phyloP scores from a whole-genome alignment of 2,113 vertebrate genomes.

The Zosterops borbonicus region DNA sequence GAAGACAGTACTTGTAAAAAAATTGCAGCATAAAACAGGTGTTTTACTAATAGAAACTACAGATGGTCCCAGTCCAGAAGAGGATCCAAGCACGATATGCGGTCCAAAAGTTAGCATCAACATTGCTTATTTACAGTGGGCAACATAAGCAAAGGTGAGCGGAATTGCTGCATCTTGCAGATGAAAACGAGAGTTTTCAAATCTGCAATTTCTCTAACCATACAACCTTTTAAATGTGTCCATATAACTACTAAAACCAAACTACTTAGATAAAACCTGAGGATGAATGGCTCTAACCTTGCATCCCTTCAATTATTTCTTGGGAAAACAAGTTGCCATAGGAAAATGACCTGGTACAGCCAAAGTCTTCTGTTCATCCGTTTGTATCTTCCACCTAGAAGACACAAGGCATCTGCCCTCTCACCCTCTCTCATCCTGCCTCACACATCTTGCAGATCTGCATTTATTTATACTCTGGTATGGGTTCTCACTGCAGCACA shows the following conservation, averaged over 20 bases:
- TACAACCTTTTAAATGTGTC: neutral
- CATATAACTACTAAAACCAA: neutral
- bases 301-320: neutral
- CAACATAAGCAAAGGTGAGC: neutral
- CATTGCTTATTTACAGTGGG: neutral
- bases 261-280: neutral
- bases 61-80: neutral
- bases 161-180: neutral
- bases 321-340: neutral
- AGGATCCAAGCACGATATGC: neutral
- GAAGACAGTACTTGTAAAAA: neutral
- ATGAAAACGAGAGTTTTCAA: neutral
- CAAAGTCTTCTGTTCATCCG: neutral
- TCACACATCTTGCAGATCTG: neutral
- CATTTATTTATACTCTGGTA: rapidly evolving
- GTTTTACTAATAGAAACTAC: neutral
- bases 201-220: neutral
- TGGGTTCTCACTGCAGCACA: rapidly evolving
- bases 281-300: neutral
- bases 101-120: neutral
- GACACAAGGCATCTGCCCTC: neutral
- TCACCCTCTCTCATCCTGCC: neutral
- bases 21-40: neutral
- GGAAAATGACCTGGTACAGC: neutral
- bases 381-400: neutral